phyloP scores from a whole-genome alignment of 2,797 vertebrate genomes.

The Mormyrops attenuatus region DNA sequence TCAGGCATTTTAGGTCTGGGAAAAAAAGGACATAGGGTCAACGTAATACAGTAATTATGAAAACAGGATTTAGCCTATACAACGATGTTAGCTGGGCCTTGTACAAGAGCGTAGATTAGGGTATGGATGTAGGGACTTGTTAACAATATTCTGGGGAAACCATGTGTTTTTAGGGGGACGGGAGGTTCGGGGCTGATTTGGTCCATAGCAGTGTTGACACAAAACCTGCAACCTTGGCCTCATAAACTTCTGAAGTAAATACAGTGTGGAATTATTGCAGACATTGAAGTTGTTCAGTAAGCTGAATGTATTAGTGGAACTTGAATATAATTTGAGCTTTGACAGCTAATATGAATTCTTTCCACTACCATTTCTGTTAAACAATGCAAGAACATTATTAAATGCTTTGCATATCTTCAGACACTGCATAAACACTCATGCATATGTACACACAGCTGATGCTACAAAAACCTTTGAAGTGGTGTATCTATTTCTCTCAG shows the following conservation, averaged over 20 bases:
- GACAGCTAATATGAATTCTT: background rate
- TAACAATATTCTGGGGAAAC: background rate
- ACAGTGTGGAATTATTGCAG: background rate
- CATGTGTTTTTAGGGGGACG: background rate
- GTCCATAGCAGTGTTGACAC: background rate
- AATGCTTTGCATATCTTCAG: background rate
- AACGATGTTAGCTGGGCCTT: background rate
- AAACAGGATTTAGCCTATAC: background rate
- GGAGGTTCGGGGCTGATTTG: background rate
- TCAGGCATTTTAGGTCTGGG: background rate
- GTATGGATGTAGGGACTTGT: background rate
- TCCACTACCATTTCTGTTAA: background rate
- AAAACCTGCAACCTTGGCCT: background rate
- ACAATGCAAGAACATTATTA: background rate
- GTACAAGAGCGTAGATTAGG: background rate
- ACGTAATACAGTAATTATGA: background rate
- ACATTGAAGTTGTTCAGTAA: background rate
- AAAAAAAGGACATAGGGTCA: background rate
- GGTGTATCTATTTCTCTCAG: slow-evolving; percentile 17
- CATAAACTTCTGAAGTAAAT: background rate
- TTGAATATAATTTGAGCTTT: background rate
- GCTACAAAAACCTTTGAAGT: background rate
- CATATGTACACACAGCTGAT: background rate
- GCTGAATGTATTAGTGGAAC: background rate
- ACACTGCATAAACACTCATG: slow-evolving; percentile 8